Evolutionary conservation across 1,140 invertebrate species (phyloP), one percentile per base, ranked within the genome.

Genomic region (Gryllus bimaculatus): DNA sequence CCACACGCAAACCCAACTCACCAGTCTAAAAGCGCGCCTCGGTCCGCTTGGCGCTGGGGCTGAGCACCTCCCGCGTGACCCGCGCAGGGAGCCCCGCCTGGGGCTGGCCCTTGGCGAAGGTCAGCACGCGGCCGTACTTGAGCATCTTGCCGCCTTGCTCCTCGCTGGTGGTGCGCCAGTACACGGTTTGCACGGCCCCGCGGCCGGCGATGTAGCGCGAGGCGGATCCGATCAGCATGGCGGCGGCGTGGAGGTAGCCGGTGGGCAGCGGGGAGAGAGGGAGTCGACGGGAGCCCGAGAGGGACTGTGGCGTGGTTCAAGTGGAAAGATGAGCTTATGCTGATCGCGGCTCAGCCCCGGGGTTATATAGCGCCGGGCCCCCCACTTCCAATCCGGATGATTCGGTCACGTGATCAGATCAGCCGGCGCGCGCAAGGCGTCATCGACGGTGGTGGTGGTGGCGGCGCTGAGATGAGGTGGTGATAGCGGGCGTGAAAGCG

Each of bases 161-260:
- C 18, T 84, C 83, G 79, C 87, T 89, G 26, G 84, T 82, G 8
- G 87, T 88, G 81, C 91, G 87, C 92, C 92, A 92, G 81, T 93
- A 93, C 3, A 92, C 90, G 0, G 91, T 92, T 81, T 92, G 91
- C 21, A 92, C 88, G 4, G 90, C 91, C 81, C 92, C 90, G 79
- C 90, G 88, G 73, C 91, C 91, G 66, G 90, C 90, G 78, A 93
- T 90, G 83, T 90, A 92, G 73, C 91, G 88, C 8, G 90, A 90
- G 8, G 91, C 89, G 81, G 89, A 88, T 81, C 91, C 84, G 80
- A 86, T 84, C 83, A 85, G 78, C 85, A 85, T 86, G 54, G 10
- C 18, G 54, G 10, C 18, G 54, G 54, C 3, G 54, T 3, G 54
- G 7, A 66, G 54, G 54, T 1, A 66, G 18, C 54, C 10, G 54